phyloP scores from a whole-genome alignment of 2,797 vertebrate genomes.

The Liasis olivaceus region DNA sequence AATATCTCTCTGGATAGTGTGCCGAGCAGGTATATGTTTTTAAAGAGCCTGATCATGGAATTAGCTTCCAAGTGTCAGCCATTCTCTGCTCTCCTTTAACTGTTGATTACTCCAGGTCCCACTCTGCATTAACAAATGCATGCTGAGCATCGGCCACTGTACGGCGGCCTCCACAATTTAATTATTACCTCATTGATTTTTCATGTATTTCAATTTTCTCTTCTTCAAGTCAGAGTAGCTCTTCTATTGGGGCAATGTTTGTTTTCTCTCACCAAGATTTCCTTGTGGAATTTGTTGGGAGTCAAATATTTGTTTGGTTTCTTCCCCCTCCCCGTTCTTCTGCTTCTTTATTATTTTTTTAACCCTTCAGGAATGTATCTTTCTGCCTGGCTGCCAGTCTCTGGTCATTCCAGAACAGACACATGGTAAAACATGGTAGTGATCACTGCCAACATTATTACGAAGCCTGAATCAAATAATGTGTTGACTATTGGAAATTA shows the following conservation, averaged over 20 bases:
- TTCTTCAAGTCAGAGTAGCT: conserved; percentile 69
- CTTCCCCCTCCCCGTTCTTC: fast-evolving
- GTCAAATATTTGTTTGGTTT: conserved; percentile 58
- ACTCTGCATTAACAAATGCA: conserved; percentile 72
- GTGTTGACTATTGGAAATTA: conserved; percentile 53
- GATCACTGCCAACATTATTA: conserved; percentile 38
- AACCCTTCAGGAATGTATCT: conserved; percentile 55
- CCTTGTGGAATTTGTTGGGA: conserved; percentile 71
- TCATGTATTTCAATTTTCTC: conserved; percentile 81
- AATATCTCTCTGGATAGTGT: conserved; percentile 78
- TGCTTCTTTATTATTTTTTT: conserved; percentile 20
- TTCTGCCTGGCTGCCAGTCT: conserved; percentile 43
- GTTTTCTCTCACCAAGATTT: conserved; percentile 71
- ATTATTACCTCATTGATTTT: conserved; percentile 84
- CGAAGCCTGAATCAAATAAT: conserved; percentile 60
- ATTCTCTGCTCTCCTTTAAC: conserved; percentile 71
- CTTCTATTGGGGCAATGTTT: conserved; percentile 70
- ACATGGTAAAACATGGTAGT: conserved; percentile 34
- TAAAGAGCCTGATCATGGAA: conserved; percentile 74
- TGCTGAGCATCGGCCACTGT: conserved; percentile 66
- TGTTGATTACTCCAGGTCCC: conserved; percentile 68
- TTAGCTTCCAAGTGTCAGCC: conserved; percentile 75
- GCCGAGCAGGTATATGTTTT: conserved; percentile 75
- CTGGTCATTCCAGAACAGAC: conserved; percentile 48
- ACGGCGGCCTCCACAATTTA: conserved; percentile 72